Evolutionary conservation across 2,113 vertebrate genomes (phyloP).

Genomic region (Tragelaphus scriptus): DNA sequence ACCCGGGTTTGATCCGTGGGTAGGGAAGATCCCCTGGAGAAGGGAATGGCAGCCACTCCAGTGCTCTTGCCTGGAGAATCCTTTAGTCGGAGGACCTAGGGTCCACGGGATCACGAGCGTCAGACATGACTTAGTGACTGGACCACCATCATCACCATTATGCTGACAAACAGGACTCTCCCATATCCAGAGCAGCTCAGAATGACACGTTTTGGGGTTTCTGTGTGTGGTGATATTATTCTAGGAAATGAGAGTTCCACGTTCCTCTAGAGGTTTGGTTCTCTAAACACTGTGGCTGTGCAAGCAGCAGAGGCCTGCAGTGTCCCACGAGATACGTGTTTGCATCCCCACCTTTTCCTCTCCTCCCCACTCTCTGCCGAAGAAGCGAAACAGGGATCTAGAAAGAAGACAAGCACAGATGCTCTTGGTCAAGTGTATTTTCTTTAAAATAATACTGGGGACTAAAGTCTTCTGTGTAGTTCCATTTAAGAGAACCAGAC

Average conservation of each 20-base stretch:
- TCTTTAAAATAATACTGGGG: neutral
- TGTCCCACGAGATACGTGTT: neutral
- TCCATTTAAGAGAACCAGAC: neutral
- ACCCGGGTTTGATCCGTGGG: neutral
- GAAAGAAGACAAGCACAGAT: neutral
- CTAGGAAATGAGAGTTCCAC: neutral
- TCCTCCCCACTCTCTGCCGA: neutral
- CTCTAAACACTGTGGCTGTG: neutral
- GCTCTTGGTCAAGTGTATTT: neutral
- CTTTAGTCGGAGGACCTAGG: neutral
- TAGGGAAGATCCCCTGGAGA: neutral
- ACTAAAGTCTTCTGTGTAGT: neutral
- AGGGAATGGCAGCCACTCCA: neutral
- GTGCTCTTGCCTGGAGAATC: neutral
- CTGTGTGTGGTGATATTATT: neutral
- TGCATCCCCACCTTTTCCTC: neutral
- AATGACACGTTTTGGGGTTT: neutral
- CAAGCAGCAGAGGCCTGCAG: neutral
- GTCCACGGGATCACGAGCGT: rapidly evolving
- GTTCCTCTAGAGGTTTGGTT: neutral
- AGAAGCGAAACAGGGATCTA: neutral
- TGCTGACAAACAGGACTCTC: neutral
- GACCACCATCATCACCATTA: neutral
- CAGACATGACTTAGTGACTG: rapidly evolving
- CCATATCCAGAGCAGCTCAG: neutral